Evolutionary conservation across 2,888 invertebrate genomes (phyloP).

Genomic region (Amphipoea oculea): DNA sequence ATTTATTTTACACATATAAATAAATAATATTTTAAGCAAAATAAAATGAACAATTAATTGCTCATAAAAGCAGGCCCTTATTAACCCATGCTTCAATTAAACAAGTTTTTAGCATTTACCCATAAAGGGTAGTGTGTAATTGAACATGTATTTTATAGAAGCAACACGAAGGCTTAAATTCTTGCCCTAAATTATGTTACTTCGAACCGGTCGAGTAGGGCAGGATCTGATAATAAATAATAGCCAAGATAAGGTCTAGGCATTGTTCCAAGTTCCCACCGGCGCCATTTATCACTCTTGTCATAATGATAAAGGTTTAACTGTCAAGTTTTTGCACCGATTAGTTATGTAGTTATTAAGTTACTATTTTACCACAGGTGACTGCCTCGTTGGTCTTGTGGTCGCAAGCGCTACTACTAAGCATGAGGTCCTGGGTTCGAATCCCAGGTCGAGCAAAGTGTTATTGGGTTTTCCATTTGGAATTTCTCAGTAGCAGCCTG

Average conservation of each 20-base stretch:
- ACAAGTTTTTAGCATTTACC: conserved; percentile 15
- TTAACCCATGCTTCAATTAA: conserved; percentile 18
- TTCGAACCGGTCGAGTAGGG: conserved; percentile 28
- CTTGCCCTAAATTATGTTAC: conserved; percentile 39
- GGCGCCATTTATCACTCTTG: conserved; percentile 40
- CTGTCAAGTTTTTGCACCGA: conserved; percentile 30
- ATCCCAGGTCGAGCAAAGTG: background rate
- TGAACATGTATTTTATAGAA: conserved; percentile 18
- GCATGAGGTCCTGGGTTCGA: background rate
- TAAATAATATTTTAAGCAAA: conserved; percentile 7
- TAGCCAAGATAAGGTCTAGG: conserved; percentile 44
- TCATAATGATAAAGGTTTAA: conserved; percentile 24
- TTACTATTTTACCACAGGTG: background rate
- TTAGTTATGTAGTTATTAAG: conserved; percentile 12
- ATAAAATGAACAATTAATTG: conserved; percentile 10
- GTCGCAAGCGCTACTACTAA: background rate
- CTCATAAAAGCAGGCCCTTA: background rate
- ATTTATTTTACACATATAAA: background rate
- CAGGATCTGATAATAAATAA: conserved; percentile 56
- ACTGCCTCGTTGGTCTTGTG: background rate
- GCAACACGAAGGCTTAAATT: conserved; percentile 11
- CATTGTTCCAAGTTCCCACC: conserved; percentile 59
- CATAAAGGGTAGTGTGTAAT: conserved; percentile 14
- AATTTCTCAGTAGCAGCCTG: background rate
- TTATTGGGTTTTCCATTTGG: background rate